Base-by-base conservation (phyloP, 2,888 invertebrate species). In the Napeogenes sylphis region DNA sequence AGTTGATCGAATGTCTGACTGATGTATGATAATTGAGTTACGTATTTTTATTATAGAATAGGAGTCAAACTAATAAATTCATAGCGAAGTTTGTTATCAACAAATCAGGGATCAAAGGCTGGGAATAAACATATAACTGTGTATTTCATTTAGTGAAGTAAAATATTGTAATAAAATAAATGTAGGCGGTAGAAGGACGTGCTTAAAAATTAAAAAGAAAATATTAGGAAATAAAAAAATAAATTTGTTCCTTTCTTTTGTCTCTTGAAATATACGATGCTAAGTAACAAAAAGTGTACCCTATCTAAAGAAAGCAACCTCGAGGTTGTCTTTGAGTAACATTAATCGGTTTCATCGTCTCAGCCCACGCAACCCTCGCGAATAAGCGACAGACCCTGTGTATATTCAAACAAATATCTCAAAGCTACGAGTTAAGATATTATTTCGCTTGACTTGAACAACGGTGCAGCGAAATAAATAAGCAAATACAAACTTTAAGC, bases 221-320 rank as follows among this genome's bases (percentile, higher is more conserved):
- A 35, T 55, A 33, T 53, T 33, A 57, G 32, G 14, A 2, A 38
- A 53, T 4, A 61, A 57, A 57, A 58, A 64, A 79, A 82, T 79
- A 82, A 80, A 79, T 77, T 75, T 73, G 73, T 68, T 75, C 71
- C 67, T 71, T 66, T 67, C 73, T 70, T 68, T 70, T 59, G 69
- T 75, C 75, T 70, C 66, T 77, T 82, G 84, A 84, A 81, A 79
- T 79, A 87, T 83, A 82, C 78, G 75, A 79, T 75, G 75, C 87
- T 89, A 87, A 90, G 90, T 89, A 83, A 83, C 80, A 87, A 88
- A 86, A 83, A 86, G 83, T 90, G 90, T 90, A 85, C 77, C 75
- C 82, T 82, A 85, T 84, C 84, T 78, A 65, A 70, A 71, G 73
- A 67, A 70, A 79, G 79, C 77, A 80, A 84, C 80, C 82, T 82